These are phyloP conservation scores for Drosophila sp. DNA, from an alignment of 1,140 invertebrate species.

Conservation along the genomic window DNA sequence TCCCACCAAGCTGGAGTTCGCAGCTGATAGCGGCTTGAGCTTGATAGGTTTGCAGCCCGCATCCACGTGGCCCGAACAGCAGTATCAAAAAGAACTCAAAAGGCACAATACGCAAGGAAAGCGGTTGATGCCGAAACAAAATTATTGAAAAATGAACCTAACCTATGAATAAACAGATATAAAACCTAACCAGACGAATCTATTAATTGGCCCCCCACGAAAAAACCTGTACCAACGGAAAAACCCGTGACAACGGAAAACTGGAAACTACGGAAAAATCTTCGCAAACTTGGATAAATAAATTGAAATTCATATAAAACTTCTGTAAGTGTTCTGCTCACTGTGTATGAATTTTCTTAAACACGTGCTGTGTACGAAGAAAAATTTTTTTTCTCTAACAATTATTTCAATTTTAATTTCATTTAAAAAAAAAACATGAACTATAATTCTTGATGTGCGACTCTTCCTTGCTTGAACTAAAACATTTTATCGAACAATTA, in stretches of 20 bases:
- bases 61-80: too few species aligned
- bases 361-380: background rate
- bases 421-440: background rate
- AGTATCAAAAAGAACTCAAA: too few species aligned
- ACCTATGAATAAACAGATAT: background rate
- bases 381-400: background rate
- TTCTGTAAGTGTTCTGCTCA: conserved; percentile 2
- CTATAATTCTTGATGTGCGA: background rate
- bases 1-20: too few species aligned
- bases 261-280: background rate
- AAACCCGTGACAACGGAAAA: conserved; percentile 1
- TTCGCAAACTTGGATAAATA: background rate
- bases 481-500: background rate
- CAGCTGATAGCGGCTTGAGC: too few species aligned
- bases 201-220: background rate
- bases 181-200: too few species aligned
- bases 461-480: conserved; percentile 4
- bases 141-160: too few species aligned
- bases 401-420: background rate
- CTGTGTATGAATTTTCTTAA: background rate
- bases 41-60: too few species aligned
- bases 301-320: background rate
- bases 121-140: too few species aligned
- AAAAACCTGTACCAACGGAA: background rate
- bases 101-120: too few species aligned